These are phyloP conservation scores for Syrista parreyssii DNA, from an alignment of 2,888 invertebrate species.

Conservation along the genomic window DNA sequence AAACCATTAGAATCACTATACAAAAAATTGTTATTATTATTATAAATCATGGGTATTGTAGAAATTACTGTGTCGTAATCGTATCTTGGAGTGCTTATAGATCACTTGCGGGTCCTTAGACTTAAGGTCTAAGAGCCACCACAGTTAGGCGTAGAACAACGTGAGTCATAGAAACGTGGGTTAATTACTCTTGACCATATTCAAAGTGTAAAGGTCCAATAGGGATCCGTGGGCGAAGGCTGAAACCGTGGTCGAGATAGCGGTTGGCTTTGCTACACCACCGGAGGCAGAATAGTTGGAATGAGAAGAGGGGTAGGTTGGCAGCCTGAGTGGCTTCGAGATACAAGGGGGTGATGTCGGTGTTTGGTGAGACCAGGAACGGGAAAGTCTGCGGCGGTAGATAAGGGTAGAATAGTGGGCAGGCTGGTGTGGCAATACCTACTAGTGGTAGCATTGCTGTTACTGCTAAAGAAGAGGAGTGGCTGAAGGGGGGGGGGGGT, in stretches of 20 bases:
- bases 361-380: conserved; percentile 51
- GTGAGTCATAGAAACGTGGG: not conserved
- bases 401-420: conserved; percentile 49
- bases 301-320: conserved; percentile 17
- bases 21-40: not conserved
- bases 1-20: not conserved
- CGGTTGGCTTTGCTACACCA: conserved; percentile 1
- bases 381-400: conserved; percentile 59
- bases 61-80: not conserved
- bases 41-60: not conserved
- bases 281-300: not conserved
- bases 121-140: not conserved
- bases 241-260: not conserved
- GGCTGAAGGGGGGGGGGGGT: conserved; percentile 25
- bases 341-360: conserved; percentile 51
- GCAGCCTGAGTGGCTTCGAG: conserved; percentile 48
- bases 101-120: not conserved
- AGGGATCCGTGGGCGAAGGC: not conserved
- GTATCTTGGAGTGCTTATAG: not conserved
- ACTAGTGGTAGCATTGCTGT: not conserved
- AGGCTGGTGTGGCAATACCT: conserved; percentile 15
- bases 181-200: not conserved
- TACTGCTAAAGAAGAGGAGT: conserved; percentile 16
- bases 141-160: not conserved
- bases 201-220: not conserved